Evolutionary conservation across 2,113 vertebrate genomes (phyloP).

Genomic region (Antidorcas marsupialis): DNA sequence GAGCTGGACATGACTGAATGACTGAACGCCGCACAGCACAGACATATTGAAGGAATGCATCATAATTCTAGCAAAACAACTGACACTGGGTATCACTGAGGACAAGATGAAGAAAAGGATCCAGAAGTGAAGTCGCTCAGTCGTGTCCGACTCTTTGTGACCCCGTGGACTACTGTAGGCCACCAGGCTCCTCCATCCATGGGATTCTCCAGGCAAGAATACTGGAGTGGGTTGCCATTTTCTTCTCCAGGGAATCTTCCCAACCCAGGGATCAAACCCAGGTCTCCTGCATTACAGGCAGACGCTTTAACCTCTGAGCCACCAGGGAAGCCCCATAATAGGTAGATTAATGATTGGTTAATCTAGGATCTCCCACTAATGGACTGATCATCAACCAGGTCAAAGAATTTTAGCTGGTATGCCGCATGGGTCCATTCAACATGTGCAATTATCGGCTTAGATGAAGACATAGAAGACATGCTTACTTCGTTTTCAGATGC

Average conservation of each 20-base stretch:
- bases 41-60: background rate
- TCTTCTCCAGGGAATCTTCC: too few species aligned
- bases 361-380: background rate
- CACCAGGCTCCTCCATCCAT: too few species aligned
- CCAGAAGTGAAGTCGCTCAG: background rate
- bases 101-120: background rate
- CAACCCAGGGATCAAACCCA: too few species aligned
- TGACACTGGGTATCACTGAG: background rate
- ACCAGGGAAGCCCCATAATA: background rate
- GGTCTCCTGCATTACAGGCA: too few species aligned
- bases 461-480: background rate
- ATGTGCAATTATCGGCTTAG: background rate
- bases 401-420: background rate
- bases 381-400: background rate
- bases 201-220: too few species aligned
- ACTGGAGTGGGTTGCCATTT: too few species aligned
- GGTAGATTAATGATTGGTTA: background rate
- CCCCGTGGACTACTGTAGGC: too few species aligned
- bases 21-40: background rate
- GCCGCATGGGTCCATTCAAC: background rate
- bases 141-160: too few species aligned
- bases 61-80: background rate
- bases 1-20: background rate
- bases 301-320: too few species aligned
- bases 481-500: background rate